Percentiles rank a stretch among this genome's conserved stretches.
Evolutionary conservation across 2,888 invertebrate genomes (phyloP).

Genomic region (Clunio marinus): DNA sequence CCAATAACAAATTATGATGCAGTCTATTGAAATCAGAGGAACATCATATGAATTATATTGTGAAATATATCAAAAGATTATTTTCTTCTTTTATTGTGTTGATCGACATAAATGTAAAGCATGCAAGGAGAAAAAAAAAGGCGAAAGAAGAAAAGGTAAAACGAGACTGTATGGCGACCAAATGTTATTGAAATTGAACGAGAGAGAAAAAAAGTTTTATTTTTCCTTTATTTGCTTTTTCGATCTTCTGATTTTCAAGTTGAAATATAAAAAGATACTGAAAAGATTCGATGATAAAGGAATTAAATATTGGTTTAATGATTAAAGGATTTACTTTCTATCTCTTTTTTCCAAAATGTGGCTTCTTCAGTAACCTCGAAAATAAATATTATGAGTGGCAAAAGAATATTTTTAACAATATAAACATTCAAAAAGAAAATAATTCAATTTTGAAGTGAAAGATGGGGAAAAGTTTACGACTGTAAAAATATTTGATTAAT

Average conservation of each 20-base stretch:
- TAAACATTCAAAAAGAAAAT: background rate
- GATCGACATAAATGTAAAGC: conserved; percentile 17
- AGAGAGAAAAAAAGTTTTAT: background rate
- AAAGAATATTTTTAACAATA: too few relatives aligned
- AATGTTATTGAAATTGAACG: conserved; percentile 25
- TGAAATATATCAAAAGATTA: conserved; percentile 7
- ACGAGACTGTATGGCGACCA: conserved; percentile 38
- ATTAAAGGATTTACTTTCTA: conserved; percentile 27
- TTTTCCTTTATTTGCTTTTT: conserved; percentile 8
- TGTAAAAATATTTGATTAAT: conserved; percentile 35
- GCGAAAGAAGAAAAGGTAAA: conserved; percentile 8
- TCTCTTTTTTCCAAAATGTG: too few relatives aligned
- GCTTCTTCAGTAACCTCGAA: background rate
- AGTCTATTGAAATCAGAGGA: conserved; percentile 4
- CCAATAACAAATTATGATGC: conserved; percentile 30
- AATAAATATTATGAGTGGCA: background rate
- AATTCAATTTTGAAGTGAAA: background rate
- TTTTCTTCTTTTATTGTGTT: conserved; percentile 23
- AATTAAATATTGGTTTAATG: conserved; percentile 35
- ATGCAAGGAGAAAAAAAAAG: conserved; percentile 12
- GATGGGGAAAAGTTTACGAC: conserved; percentile 25
- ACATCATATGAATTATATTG: background rate
- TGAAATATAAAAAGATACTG: background rate
- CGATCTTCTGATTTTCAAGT: conserved; percentile 6
- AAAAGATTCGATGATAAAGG: conserved; percentile 18